Evolutionary conservation across 2,113 vertebrate genomes (phyloP).

Genomic region (Pterocles orientalis): DNA sequence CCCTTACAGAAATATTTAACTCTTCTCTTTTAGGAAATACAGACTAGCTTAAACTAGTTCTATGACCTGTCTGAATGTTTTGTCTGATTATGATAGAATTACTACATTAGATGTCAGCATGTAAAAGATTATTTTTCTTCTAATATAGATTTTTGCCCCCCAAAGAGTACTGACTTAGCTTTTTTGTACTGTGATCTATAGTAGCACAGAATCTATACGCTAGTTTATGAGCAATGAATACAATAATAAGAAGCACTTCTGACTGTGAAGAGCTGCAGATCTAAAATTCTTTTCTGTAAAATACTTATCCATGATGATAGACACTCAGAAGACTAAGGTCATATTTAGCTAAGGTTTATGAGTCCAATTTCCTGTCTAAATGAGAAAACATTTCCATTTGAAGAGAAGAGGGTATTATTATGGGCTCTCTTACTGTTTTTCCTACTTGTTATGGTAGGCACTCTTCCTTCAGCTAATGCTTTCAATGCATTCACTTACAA

Average conservation of each 20-base stretch:
- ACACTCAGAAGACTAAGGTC: slow-evolving; percentile 42
- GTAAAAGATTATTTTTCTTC: slow-evolving; percentile 27
- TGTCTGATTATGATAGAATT: slow-evolving; percentile 41
- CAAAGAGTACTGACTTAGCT: slow-evolving; percentile 45
- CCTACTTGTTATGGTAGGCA: slow-evolving; percentile 10
- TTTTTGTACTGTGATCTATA: slow-evolving; percentile 11
- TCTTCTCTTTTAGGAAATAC: not conserved
- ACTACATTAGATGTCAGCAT: slow-evolving; percentile 1
- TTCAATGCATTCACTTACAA: slow-evolving; percentile 63
- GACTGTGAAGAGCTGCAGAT: slow-evolving; percentile 31
- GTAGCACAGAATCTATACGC: slow-evolving; percentile 56
- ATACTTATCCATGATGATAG: not conserved
- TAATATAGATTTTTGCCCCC: slow-evolving; percentile 17
- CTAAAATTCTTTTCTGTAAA: slow-evolving; percentile 34
- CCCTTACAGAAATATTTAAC: not conserved
- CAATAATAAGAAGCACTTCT: slow-evolving; percentile 50
- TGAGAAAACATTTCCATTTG: slow-evolving; percentile 37
- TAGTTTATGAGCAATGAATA: slow-evolving; percentile 61
- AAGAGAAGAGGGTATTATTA: slow-evolving; percentile 16
- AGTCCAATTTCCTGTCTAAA: slow-evolving; percentile 56
- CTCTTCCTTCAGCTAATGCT: slow-evolving; percentile 36
- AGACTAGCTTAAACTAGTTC: slow-evolving; percentile 1
- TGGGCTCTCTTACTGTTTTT: not conserved
- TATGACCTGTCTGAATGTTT: not conserved
- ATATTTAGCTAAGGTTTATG: slow-evolving; percentile 58